Conservation (phyloP, 2,113 vertebrate species). For the Eretmochelys imbricata region DNA sequence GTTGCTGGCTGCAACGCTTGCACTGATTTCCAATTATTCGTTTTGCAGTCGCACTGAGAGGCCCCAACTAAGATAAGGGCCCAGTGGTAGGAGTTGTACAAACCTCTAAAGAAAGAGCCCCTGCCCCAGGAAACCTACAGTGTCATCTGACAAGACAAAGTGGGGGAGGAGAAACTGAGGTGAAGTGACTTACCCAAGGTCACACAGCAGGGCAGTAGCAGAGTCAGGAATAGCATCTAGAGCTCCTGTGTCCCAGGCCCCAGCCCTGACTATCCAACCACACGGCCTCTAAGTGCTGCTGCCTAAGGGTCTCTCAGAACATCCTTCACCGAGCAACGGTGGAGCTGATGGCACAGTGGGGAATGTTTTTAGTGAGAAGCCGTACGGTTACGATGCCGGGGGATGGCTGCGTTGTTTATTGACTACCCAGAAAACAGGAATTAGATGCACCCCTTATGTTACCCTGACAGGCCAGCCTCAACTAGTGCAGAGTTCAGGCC, state of each 20-base stretch:
- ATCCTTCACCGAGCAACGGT: not conserved
- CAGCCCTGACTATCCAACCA: not conserved
- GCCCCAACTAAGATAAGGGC: not conserved
- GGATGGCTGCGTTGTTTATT: fast-evolving
- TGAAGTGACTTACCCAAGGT: not conserved
- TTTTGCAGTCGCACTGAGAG: not conserved
- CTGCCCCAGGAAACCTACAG: not conserved
- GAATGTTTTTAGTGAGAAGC: not conserved
- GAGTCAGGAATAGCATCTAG: not conserved
- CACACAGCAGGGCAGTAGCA: not conserved
- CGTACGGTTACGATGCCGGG: fast-evolving
- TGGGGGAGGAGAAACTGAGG: not conserved
- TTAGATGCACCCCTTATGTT: not conserved
- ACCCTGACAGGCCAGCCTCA: not conserved
- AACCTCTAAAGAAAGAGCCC: not conserved
- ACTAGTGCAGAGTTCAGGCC: not conserved
- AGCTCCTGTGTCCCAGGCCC: fast-evolving
- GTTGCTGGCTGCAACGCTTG: not conserved
- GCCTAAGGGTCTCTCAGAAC: not conserved
- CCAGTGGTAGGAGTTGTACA: not conserved
- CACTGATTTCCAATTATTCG: not conserved
- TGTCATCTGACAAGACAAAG: fast-evolving
- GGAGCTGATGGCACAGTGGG: not conserved
- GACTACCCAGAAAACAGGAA: fast-evolving
- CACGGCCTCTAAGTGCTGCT: not conserved